These are phyloP conservation scores for Drosophila vallismaia DNA, from an alignment of 2,888 invertebrate genomes.

Conservation along the genomic window DNA sequence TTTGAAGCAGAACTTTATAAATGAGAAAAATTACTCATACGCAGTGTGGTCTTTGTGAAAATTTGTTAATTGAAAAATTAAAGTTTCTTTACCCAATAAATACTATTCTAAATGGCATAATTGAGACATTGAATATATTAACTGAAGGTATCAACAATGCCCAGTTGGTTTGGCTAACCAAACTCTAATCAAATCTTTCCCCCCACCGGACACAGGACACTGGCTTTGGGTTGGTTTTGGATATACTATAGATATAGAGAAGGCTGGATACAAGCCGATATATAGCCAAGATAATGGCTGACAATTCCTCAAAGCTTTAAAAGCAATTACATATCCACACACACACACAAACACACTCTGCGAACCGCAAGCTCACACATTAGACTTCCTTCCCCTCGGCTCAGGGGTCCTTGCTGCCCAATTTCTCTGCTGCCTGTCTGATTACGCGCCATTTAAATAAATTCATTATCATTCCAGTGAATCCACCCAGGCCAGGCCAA, in stretches of 20 bases:
- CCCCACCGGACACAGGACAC: neutral
- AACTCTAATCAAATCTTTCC: constrained; percentile 12
- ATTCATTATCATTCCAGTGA: constrained; percentile 71
- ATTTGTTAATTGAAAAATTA: neutral
- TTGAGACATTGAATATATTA: constrained; percentile 27
- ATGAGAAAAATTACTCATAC: neutral
- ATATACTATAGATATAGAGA: neutral
- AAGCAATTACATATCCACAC: constrained; percentile 28
- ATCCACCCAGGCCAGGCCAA: constrained; percentile 14
- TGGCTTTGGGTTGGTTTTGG: neutral
- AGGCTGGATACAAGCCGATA: constrained; percentile 1
- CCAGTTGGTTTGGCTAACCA: constrained; percentile 16
- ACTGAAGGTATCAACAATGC: constrained; percentile 12
- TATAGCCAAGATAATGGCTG: constrained; percentile 34
- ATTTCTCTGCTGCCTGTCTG: constrained; percentile 51
- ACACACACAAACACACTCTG: constrained; percentile 1
- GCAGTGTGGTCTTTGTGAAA: neutral
- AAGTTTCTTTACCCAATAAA: neutral
- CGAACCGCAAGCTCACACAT: constrained; percentile 20
- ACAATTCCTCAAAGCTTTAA: constrained; percentile 59
- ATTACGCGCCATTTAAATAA: constrained; percentile 76
- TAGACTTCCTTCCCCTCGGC: neutral
- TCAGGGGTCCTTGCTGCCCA: neutral
- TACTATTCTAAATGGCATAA: constrained; percentile 15
- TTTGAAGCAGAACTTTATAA: neutral